phyloP scores from a whole-genome alignment of 2,888 invertebrate genomes.

The Eustalomyia histrio region DNA sequence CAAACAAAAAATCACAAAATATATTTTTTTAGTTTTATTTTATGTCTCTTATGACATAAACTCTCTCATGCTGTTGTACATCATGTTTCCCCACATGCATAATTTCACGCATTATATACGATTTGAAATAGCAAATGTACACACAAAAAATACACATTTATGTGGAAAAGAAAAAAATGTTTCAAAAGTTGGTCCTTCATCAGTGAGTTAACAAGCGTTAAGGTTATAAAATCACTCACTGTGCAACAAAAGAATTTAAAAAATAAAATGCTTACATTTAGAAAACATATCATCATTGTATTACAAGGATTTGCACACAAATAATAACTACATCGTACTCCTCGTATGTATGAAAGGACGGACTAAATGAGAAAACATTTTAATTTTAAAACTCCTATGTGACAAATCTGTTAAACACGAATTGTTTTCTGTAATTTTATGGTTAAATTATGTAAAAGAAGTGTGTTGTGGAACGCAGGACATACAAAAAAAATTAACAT shows the following conservation, averaged over 20 bases:
- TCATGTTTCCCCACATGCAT: slow-evolving; percentile 64
- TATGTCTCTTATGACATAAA: slow-evolving; percentile 35
- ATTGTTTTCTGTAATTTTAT: background rate
- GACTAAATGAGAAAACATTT: slow-evolving; percentile 33
- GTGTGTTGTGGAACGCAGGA: background rate
- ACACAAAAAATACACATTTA: too few species aligned
- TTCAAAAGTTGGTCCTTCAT: slow-evolving; percentile 62
- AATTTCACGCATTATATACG: slow-evolving; percentile 65
- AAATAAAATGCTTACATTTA: slow-evolving; percentile 4
- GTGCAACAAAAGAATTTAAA: slow-evolving; percentile 24
- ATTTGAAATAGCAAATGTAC: slow-evolving; percentile 30
- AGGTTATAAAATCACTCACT: slow-evolving; percentile 49
- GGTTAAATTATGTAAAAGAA: slow-evolving; percentile 14
- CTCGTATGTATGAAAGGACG: background rate
- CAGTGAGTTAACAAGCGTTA: slow-evolving; percentile 60
- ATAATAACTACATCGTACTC: background rate
- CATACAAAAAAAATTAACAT: background rate
- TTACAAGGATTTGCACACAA: background rate
- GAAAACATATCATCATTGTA: slow-evolving; percentile 24
- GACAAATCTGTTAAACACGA: slow-evolving; percentile 26
- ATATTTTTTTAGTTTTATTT: slow-evolving; percentile 12
- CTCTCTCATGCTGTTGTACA: slow-evolving; percentile 2
- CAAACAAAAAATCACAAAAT: background rate
- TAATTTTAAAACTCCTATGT: slow-evolving; percentile 54
- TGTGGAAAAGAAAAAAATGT: background rate